Conservation (phyloP, 2,113 vertebrate species). For the Salvator merianae region DNA sequence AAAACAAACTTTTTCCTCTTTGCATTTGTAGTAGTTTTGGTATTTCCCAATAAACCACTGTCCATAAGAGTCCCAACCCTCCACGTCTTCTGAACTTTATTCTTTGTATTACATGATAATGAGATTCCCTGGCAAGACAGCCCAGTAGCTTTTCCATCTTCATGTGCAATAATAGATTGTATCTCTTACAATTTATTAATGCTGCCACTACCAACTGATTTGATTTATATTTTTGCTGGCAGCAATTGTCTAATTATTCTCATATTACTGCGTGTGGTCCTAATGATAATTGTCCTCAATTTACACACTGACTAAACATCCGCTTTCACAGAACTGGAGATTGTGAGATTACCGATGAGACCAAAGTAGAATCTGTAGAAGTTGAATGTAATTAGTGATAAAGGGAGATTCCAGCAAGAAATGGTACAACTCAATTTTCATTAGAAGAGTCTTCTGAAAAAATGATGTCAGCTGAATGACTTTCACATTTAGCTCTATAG, state of each 20-base stretch:
- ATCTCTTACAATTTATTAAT: conserved; percentile 75
- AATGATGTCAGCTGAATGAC: not conserved
- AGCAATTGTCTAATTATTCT: conserved; percentile 70
- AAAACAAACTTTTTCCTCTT: conserved; percentile 49
- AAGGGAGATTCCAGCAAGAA: conserved; percentile 56
- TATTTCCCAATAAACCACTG: conserved; percentile 51
- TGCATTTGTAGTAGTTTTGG: conserved; percentile 48
- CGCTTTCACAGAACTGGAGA: conserved; percentile 60
- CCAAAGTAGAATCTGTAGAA: conserved; percentile 55
- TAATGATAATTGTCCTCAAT: conserved; percentile 71
- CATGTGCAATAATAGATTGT: conserved; percentile 61
- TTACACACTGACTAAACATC: conserved; percentile 70
- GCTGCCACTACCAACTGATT: conserved; percentile 65
- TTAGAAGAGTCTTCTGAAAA: conserved; percentile 32
- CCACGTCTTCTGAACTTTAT: conserved; percentile 47
- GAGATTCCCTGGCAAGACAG: conserved; percentile 48
- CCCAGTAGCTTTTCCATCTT: conserved; percentile 54
- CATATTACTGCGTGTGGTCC: conserved; percentile 64
- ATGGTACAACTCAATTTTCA: conserved; percentile 62
- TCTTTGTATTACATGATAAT: conserved; percentile 71
- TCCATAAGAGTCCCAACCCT: conserved; percentile 52
- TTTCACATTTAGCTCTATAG: not conserved
- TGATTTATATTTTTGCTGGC: conserved; percentile 71
- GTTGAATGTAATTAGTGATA: conserved; percentile 64
- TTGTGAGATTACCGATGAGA: conserved; percentile 63